Evolutionary conservation across 2,113 vertebrate genomes (phyloP).

Genomic region (Barnardius zonarius): DNA sequence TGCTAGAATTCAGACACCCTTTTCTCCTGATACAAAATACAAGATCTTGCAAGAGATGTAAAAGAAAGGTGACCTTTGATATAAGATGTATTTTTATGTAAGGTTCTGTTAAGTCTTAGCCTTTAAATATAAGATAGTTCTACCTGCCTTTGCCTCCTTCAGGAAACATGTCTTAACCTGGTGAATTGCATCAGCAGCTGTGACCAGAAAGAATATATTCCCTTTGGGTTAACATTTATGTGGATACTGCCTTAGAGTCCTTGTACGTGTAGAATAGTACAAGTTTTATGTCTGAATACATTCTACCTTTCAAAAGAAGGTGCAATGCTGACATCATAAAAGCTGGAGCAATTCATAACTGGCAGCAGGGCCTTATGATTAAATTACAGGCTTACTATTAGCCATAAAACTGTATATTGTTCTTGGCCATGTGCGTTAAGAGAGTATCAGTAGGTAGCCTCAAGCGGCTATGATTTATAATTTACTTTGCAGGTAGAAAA

Average conservation of each 20-base stretch:
- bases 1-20: background rate
- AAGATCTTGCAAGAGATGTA: background rate
- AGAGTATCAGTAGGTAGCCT: background rate
- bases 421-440: background rate
- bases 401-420: background rate
- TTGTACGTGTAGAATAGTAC: background rate
- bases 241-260: background rate
- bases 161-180: background rate
- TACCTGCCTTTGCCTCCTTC: background rate
- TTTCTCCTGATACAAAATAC: background rate
- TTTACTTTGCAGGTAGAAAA: conserved; percentile 22
- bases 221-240: background rate
- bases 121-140: background rate
- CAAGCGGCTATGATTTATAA: conserved; percentile 17
- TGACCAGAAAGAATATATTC: background rate
- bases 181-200: background rate
- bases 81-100: background rate
- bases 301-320: background rate
- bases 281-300: background rate
- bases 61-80: background rate
- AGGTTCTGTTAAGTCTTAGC: background rate
- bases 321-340: background rate
- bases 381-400: conserved; percentile 19
- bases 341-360: background rate
- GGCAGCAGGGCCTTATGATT: conserved; percentile 8